Base-by-base conservation (phyloP, 2,797 vertebrate genomes). In the Onychomys torridus region DNA sequence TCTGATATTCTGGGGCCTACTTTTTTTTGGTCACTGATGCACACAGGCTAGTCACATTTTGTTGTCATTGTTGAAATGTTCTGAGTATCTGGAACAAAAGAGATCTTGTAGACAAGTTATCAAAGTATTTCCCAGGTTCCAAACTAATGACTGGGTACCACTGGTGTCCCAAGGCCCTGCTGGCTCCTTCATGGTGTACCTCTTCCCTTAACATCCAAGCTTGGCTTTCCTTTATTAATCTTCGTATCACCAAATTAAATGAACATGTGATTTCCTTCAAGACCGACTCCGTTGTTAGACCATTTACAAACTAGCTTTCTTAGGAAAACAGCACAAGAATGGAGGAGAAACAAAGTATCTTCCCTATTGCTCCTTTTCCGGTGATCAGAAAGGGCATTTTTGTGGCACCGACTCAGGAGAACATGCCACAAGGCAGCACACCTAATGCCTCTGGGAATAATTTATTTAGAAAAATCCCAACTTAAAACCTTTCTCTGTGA, bases 381-480 rank as follows among this genome's bases (percentile, higher is more conserved):
- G 34, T 87, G 52, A 43, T 49, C 46, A 84, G 55, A 63, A 95
- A 93, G 43, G 17, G 76, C 23, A 87, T 52, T 76, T 76, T 21
- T 46, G 16, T 27, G 23, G 14, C 81, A 43, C 16, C 17, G 6
- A n/a, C n/a, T 67, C 23, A 17, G 32, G 46, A 2, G 73, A 25
- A 37, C 21, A 79, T 59, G 61, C 94, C 73, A 91, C 57, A 63
- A 87, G 63, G 63, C 69, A 81, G 69, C 3, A 17, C 9, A 59
- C 40, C 55, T 5, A 46, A 23, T 14, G 1, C 34, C 34, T 67
- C 43, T 27, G 67, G 82, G 71, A 40, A 86, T 0, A 43, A 49
- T 91, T 94, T 55, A 91, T 65, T 83, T 49, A 81, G 91, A 93
- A 95, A 69, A 95, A 90, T 29, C 37, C 59, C 79, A 65, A 52